Percentiles rank a stretch among this genome's conserved stretches.
phyloP scores from a whole-genome alignment of 2,113 vertebrate species.

The Pteropus alecto region DNA sequence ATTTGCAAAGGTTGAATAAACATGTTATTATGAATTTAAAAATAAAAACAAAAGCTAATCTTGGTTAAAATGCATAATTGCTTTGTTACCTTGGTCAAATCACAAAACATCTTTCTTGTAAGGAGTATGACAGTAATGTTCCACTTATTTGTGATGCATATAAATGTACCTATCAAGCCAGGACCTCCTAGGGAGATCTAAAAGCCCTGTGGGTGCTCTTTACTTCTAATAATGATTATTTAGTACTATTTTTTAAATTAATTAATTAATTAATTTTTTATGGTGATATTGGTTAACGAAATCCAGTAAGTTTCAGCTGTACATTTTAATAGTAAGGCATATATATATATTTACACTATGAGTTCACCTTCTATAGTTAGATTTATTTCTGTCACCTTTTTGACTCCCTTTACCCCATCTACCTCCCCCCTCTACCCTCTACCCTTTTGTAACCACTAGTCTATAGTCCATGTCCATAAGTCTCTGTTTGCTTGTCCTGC shows the following conservation, averaged over 20 bases:
- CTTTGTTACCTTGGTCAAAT: not conserved
- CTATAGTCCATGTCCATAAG: no score
- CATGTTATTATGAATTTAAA: not conserved
- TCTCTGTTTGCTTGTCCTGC: no score
- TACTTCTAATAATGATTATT: not conserved
- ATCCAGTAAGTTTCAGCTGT: no score
- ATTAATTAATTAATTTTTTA: no score
- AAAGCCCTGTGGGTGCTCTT: not conserved
- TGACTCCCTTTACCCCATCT: no score
- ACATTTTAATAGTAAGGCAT: no score
- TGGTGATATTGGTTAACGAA: no score
- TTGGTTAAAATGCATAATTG: not conserved
- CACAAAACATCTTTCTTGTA: not conserved
- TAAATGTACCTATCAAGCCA: not conserved
- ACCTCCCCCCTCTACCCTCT: no score
- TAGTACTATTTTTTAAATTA: not conserved
- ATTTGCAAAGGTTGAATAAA: not conserved
- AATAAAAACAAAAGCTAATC: not conserved
- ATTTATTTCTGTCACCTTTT: no score
- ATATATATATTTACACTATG: no score
- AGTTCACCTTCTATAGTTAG: no score
- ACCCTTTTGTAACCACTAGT: no score
- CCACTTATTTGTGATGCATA: not conserved
- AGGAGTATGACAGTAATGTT: not conserved
- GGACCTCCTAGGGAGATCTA: fast-evolving